Base-by-base conservation (phyloP, 2,888 invertebrate species). In the Tinea semifulvella region DNA sequence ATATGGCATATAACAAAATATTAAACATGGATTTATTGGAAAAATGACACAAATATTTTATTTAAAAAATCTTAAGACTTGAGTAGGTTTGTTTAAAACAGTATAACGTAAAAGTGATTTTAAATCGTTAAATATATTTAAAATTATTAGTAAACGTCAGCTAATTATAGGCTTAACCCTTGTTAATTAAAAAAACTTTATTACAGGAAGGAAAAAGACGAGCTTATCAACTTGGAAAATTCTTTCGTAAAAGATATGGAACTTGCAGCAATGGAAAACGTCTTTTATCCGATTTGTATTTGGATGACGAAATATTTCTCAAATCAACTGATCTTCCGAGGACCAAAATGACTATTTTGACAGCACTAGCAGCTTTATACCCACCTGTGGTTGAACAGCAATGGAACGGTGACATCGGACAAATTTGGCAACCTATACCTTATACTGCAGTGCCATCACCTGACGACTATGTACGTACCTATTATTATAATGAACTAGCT, bases 241-340 rank as follows among this genome's bases (percentile, higher is more conserved):
- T 61, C 55, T 55, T 65, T 27, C 64, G 63, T 0, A 58, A 67
- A 17, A 58, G 75, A 2, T 79, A 75, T 49, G 75, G 77, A 0
- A 19, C 47, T 19, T 10, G 13, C 25, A 45, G 11, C n/a, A 18
- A 28, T 35, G 68, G 65, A 0, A 52, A 56, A n/a, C 52, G 56
- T 0, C 47, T 77, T 8, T 53, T 77, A 17, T 75, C 75, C 0
- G 60, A 63, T 43, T 36, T 73, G 3, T 79, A 75, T 58, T 49
- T 60, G 0, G 56, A 54, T 2, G 60, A 72, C 17, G 72, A 79
- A 49, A 64, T 79, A 18, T 47, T 56, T 3, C 53, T 77, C 31
- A 57, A 72, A 17, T 71, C 68, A 44, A 79, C 79, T 0, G 75
- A 76, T n/a, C 77, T 79, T 54, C 76, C 79, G 19, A 54, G 79